phyloP scores from a whole-genome alignment of 2,113 vertebrate genomes.

The Cynoglossus semilaevis region DNA sequence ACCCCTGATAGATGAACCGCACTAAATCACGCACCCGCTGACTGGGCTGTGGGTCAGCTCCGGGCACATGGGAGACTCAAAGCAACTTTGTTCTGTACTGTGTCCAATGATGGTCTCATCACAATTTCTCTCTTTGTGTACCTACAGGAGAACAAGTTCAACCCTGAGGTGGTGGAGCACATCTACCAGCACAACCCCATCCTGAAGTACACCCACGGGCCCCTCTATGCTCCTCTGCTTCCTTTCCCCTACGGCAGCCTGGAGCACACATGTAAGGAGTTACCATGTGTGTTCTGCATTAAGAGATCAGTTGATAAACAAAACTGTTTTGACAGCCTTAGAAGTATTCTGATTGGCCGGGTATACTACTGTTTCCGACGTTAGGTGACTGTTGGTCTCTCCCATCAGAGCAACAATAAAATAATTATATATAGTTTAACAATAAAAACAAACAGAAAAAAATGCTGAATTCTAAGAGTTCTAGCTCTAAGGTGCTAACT shows the following conservation, averaged over 20 bases:
- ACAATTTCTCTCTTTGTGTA: not conserved
- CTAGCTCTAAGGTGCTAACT: too few relatives aligned
- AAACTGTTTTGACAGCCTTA: not conserved
- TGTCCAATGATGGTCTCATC: slow-evolving; percentile 15
- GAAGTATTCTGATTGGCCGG: not conserved
- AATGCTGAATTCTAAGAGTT: too few relatives aligned
- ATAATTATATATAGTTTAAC: not conserved
- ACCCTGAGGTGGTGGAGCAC: slow-evolving; percentile 88
- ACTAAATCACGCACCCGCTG: slow-evolving; percentile 29
- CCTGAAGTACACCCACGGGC: slow-evolving; percentile 88
- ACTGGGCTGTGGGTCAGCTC: not conserved
- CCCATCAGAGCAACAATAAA: too few relatives aligned
- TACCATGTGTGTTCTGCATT: slow-evolving; percentile 2
- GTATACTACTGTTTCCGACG: too few relatives aligned
- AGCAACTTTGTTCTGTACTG: slow-evolving; percentile 3
- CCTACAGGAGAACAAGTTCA: slow-evolving; percentile 85
- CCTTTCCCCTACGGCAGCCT: slow-evolving; percentile 88
- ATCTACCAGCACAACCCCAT: slow-evolving; percentile 93
- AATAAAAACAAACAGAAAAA: too few relatives aligned
- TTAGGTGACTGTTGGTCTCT: too few relatives aligned
- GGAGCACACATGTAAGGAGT: slow-evolving; percentile 84
- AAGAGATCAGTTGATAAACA: not conserved
- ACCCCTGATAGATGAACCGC: slow-evolving; percentile 43
- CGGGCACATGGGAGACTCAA: slow-evolving; percentile 6
- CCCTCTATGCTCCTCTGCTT: slow-evolving; percentile 90